phyloP scores from a whole-genome alignment of 2,113 vertebrate genomes.

The Struthio camelus region DNA sequence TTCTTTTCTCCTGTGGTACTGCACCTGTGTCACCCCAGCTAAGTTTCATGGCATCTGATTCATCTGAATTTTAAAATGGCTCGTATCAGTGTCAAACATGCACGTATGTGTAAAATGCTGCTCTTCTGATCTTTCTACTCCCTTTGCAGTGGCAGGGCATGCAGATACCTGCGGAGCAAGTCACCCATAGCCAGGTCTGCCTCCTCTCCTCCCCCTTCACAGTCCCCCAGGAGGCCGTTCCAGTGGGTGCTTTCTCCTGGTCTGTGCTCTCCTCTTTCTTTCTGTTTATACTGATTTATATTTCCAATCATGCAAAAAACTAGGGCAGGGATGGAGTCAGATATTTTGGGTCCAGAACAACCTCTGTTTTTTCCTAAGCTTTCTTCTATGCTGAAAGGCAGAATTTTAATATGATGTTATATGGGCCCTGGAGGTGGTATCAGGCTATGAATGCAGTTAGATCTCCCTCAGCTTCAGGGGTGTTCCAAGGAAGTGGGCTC shows the following conservation, averaged over 20 bases:
- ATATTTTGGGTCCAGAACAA: background rate
- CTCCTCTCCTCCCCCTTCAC: background rate
- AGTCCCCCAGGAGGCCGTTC: background rate
- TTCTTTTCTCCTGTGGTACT: background rate
- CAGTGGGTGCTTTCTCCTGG: background rate
- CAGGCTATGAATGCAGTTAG: background rate
- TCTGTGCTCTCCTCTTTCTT: background rate
- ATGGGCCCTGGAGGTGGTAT: background rate
- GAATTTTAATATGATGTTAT: background rate
- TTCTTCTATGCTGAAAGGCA: background rate
- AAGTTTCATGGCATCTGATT: background rate
- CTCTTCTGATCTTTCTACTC: background rate
- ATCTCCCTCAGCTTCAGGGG: background rate
- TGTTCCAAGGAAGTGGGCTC: background rate
- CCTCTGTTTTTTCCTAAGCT: background rate
- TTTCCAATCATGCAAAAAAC: background rate
- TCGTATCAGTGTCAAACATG: background rate
- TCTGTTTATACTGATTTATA: background rate
- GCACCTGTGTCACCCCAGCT: background rate
- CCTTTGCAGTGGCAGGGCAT: background rate
- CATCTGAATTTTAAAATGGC: background rate
- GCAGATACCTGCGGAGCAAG: background rate
- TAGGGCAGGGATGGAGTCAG: background rate
- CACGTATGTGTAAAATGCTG: background rate
- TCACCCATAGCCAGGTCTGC: background rate